Evolutionary conservation across 2,113 vertebrate genomes (phyloP), one percentile per base, ranked within the genome.

Genomic region (Platysternon megacephalum): DNA sequence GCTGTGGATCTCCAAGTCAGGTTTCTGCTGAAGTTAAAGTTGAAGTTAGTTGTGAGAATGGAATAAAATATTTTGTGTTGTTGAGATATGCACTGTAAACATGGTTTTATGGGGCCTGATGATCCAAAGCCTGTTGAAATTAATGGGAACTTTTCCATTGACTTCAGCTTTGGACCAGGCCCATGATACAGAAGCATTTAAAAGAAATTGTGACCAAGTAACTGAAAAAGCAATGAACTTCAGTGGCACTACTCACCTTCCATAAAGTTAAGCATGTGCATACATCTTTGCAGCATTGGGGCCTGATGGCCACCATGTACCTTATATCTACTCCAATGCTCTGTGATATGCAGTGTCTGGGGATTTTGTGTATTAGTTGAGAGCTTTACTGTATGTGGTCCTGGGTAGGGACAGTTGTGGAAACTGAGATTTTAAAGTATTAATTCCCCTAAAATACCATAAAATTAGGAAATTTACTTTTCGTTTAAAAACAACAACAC

Each of bases 121-220:
- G 21, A 82, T 85, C 53, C 65, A 56, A 72, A 53, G 88, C 61
- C 61, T 91, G 39, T 84, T 91, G 49, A 91, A 79, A 79, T 90
- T 93, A 85, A 74, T 88, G 22, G 46, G 81, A 93, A 48, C 55
- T 93, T 91, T 72, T 82, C 52, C 52, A 52, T 86, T 96, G 65
- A 44, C 65, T 93, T 91, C 58, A 84, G 48, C 91, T 93, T 95
- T 79, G 26, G 39, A 85, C 94, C 76, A 93, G 84, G 82, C 92
- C 11, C 13, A 29, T 44, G n/a, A 32, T 76, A 68, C 84, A 86
- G 49, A 53, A 28, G 29, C 2, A 81, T 94, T 94, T 86, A 93
- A 65, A 96, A 95, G 55, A 96, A 94, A 90, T 85, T 85, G 53
- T 86, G 58, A 84, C 52, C 6, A 1, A 79, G 5, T 91, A 85